Evolutionary conservation across 2,888 invertebrate species (phyloP).

Genomic region (Drosophila yooni): DNA sequence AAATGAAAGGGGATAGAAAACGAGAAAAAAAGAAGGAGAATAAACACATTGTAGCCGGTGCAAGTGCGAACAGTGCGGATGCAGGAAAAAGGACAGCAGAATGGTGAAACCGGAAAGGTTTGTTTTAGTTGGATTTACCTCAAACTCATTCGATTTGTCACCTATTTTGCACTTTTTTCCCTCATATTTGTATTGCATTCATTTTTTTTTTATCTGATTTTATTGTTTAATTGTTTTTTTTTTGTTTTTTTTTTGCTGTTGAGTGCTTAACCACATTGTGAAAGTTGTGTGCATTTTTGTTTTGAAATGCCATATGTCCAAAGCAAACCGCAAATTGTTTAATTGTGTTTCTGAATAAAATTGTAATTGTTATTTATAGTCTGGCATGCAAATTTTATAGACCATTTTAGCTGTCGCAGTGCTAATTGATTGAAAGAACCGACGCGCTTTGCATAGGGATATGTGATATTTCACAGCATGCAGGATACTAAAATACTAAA

Average conservation of each 20-base stretch:
- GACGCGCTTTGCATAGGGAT: constrained; percentile 8
- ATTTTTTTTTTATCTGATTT: constrained; percentile 27
- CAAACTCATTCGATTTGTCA: constrained; percentile 33
- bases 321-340: constrained; percentile 70
- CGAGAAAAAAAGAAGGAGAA: background rate
- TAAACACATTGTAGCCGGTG: constrained; percentile 46
- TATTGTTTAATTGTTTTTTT: constrained; percentile 42
- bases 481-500: background rate
- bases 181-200: constrained; percentile 45
- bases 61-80: constrained; percentile 26
- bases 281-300: constrained; percentile 33
- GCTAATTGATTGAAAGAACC: constrained; percentile 44
- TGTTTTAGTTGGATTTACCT: constrained; percentile 48
- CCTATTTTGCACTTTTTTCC: constrained; percentile 17
- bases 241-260: constrained; percentile 25
- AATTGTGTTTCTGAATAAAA: constrained; percentile 59
- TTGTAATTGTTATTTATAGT: constrained; percentile 70
- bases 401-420: constrained; percentile 23
- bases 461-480: background rate
- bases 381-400: constrained; percentile 39
- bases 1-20: constrained; percentile 29
- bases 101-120: constrained; percentile 5
- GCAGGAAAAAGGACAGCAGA: background rate
- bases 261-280: constrained; percentile 59
- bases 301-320: constrained; percentile 33